Evolutionary conservation across 2,113 vertebrate species (phyloP).

Genomic region (Halcyon senegalensis): DNA sequence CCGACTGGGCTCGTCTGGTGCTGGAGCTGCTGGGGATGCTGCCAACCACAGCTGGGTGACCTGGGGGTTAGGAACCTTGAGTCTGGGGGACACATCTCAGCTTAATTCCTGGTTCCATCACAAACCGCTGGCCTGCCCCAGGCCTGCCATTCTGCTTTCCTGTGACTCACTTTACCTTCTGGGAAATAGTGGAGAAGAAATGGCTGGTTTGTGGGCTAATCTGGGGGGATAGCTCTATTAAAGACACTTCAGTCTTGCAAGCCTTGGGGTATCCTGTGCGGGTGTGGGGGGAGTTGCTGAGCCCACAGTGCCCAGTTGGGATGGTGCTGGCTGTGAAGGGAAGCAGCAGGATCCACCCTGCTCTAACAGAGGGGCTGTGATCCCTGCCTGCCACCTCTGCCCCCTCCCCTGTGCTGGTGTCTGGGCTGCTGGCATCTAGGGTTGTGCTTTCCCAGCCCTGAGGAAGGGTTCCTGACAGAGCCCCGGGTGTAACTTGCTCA

Average conservation of each 20-base stretch:
- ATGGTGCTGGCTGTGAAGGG: background rate
- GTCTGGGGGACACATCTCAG: background rate
- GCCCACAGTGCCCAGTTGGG: background rate
- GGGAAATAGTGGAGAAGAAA: background rate
- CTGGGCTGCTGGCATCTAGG: background rate
- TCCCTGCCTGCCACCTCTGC: background rate
- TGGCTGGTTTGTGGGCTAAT: background rate
- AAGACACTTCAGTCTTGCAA: background rate
- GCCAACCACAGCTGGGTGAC: background rate
- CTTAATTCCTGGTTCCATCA: background rate
- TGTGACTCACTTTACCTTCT: background rate
- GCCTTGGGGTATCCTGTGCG: background rate
- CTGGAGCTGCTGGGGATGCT: background rate
- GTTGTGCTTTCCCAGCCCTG: background rate
- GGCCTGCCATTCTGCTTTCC: background rate
- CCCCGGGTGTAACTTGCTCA: background rate
- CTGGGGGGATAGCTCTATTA: background rate
- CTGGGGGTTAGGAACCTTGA: background rate
- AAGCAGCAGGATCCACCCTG: background rate
- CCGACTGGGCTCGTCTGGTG: background rate
- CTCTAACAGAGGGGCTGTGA: background rate
- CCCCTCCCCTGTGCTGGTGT: background rate
- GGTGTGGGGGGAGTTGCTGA: background rate
- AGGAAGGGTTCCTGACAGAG: background rate
- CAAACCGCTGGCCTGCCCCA: background rate